Evolutionary conservation across 1,140 invertebrate species (phyloP).

Genomic region (Araneus ventricosus): DNA sequence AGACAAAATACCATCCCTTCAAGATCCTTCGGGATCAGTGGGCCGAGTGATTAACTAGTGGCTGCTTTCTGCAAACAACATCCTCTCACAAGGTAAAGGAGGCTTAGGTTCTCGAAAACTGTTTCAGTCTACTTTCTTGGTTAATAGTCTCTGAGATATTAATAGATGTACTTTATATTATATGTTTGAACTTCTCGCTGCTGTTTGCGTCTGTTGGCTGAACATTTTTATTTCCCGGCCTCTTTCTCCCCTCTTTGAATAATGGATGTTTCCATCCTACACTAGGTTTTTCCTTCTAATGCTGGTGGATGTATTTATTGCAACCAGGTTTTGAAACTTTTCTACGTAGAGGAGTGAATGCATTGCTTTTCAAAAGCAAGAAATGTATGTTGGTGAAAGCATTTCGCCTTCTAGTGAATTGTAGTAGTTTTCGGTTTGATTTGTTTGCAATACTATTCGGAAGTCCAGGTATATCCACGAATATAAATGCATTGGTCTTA

Average conservation of each 20-base stretch:
- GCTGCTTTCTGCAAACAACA: slow-evolving; percentile 55
- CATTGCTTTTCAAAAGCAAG: neutral
- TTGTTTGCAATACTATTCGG: too few species aligned
- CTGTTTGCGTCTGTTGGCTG: neutral
- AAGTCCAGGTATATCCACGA: too few species aligned
- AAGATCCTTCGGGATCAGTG: slow-evolving; percentile 64
- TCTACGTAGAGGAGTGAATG: neutral
- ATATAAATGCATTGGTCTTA: too few species aligned
- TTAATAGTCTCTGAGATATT: slow-evolving; percentile 23
- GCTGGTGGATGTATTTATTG: too few species aligned
- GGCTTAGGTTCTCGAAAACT: neutral
- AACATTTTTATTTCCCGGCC: neutral
- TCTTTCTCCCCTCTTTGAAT: too few species aligned
- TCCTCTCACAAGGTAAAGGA: neutral
- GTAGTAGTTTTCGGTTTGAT: too few species aligned
- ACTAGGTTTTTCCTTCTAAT: too few species aligned
- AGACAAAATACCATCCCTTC: slow-evolving; percentile 66
- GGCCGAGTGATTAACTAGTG: slow-evolving; percentile 64
- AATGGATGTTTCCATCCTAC: too few species aligned
- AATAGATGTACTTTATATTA: slow-evolving; percentile 26
- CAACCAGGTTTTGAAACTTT: too few species aligned
- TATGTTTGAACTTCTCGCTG: slow-evolving; percentile 9
- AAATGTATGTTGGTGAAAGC: too few species aligned
- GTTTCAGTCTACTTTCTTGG: neutral
- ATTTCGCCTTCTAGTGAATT: too few species aligned